Evolutionary conservation across 2,888 invertebrate genomes (phyloP), one percentile per base, ranked within the genome.

Genomic region (Leuctra nigra): DNA sequence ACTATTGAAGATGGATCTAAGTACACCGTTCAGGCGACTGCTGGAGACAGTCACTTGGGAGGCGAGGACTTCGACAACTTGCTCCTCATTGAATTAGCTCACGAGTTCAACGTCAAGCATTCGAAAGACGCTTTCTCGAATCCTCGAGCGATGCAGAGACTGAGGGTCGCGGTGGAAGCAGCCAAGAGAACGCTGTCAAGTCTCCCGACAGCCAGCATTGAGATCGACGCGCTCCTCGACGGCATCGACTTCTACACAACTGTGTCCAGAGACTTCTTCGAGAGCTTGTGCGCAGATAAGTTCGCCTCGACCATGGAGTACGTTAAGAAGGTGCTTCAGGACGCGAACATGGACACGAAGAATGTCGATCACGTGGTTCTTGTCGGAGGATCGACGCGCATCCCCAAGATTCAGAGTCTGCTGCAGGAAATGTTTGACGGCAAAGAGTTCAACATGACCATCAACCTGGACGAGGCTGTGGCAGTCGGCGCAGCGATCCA

Each of bases 391-490:
- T 97, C 96, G 48, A 98, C 97, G 33, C 88, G 97, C 75, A 97
- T 98, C 68, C 98, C 97, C 55, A 97, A 95, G 76, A 91, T 98
- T 65, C 97, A 98, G 76, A 94, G 95, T 71, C 80, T 98, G 58
- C 80, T 99, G 59, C 94, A 96, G 57, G 70, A 72, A 50, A 93
- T 94, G 79, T 95, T 95, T 79, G 91, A 91, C 64, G 94, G 94
- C 60, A 94, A 93, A 76, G 94, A 95, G 75, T 77, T 96, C 63
- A 97, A 96, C 82, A 93, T 94, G 72, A 95, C 88, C 36, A 96
- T 96, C 77, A 95, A 97, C 73, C 96, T 96, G 11, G 96, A 97
- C 73, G 96, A 97, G 75, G 96, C 96, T 66, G 95, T 97, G n/a
- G 96, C 96, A 2, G 96, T 94, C 68, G 95, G 95, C 63, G 95